Evolutionary conservation across 1,140 invertebrate genomes (phyloP).

Genomic region (Bombyx mandarina): DNA sequence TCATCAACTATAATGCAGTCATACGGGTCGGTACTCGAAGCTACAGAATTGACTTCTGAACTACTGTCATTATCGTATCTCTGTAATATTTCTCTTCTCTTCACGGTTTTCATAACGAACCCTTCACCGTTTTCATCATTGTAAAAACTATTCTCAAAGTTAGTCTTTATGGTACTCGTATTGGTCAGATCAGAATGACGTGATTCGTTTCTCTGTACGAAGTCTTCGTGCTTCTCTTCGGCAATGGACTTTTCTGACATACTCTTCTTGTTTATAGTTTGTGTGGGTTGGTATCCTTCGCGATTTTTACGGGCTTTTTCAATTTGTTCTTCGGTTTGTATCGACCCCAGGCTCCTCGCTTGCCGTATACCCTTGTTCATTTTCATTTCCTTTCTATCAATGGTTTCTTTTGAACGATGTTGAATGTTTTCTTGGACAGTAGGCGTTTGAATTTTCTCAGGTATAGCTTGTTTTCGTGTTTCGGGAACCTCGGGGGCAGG

Average conservation of each 20-base stretch:
- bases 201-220: constrained; percentile 59
- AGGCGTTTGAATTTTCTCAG: constrained; percentile 39
- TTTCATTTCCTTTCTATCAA: constrained; percentile 64
- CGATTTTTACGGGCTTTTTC: constrained; percentile 56
- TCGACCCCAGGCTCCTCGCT: constrained; percentile 64
- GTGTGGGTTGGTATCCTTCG: constrained; percentile 40
- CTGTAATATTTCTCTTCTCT: constrained; percentile 77
- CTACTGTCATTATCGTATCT: constrained; percentile 76
- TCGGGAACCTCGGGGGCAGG: constrained; percentile 52
- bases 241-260: constrained; percentile 62
- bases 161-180: constrained; percentile 65
- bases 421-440: constrained; percentile 35
- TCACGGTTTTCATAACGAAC: constrained; percentile 77
- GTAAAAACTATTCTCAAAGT: constrained; percentile 74
- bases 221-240: constrained; percentile 63
- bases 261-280: constrained; percentile 56
- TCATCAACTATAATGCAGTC: constrained; percentile 83
- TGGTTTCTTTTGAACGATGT: constrained; percentile 60
- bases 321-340: constrained; percentile 53
- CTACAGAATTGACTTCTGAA: constrained; percentile 74
- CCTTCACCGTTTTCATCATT: constrained; percentile 74
- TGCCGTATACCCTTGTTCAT: constrained; percentile 53
- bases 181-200: constrained; percentile 69
- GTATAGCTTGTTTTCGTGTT: constrained; percentile 43
- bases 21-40: constrained; percentile 78